These are phyloP conservation scores for Phania funesta DNA, from an alignment of 2,888 invertebrate genomes.

Conservation along the genomic window DNA sequence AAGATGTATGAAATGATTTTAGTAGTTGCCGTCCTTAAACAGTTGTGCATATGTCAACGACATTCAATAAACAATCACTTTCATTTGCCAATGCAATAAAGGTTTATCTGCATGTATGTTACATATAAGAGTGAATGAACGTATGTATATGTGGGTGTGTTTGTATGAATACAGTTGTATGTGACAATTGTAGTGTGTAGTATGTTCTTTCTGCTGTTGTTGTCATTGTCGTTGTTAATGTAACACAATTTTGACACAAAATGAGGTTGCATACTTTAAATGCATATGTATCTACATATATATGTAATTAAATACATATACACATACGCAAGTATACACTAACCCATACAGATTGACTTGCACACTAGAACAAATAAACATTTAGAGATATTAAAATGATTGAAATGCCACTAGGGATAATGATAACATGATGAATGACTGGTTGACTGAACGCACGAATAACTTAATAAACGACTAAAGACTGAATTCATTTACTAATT, in stretches of 20 bases:
- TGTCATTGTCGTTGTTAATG: conserved; percentile 60
- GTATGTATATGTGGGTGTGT: neutral
- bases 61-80: conserved; percentile 45
- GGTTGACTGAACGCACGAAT: conserved; percentile 25
- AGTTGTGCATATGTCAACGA: conserved; percentile 49
- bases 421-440: conserved; percentile 77
- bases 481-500: conserved; percentile 78
- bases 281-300: conserved; percentile 4
- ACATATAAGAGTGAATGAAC: neutral
- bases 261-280: conserved; percentile 63
- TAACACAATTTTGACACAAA: conserved; percentile 66
- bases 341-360: neutral
- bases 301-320: neutral
- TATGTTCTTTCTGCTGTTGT: conserved; percentile 23
- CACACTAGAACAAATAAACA: conserved; percentile 32
- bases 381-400: conserved; percentile 70
- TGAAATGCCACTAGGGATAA: conserved; percentile 75
- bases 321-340: too few species aligned
- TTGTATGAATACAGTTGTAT: neutral
- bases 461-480: conserved; percentile 44
- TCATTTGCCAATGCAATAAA: conserved; percentile 20
- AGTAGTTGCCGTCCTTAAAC: conserved; percentile 45
- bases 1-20: conserved; percentile 30
- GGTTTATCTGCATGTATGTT: neutral
- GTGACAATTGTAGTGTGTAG: neutral